These are phyloP conservation scores for Euphydryas editha DNA, from an alignment of 2,888 invertebrate genomes.

Conservation along the genomic window DNA sequence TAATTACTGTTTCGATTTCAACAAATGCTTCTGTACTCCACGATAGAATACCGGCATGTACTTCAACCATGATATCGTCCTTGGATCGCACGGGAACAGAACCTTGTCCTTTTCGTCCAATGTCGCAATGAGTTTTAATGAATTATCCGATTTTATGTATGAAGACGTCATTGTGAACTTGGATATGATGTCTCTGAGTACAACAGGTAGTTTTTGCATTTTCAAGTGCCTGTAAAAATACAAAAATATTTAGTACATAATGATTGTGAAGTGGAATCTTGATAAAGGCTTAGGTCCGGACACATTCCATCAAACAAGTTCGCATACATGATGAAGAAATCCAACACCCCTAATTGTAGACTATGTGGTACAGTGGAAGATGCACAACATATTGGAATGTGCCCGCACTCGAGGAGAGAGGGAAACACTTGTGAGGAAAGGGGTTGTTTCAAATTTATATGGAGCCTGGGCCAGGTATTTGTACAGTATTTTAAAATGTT, in stretches of 20 bases:
- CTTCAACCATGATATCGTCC: slow-evolving; percentile 90
- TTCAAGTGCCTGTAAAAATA: slow-evolving; percentile 38
- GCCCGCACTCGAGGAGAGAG: no score
- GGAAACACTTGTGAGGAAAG: no score
- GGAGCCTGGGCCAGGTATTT: no score
- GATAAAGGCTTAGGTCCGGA: no score
- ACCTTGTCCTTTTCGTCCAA: slow-evolving; percentile 85
- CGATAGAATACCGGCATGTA: slow-evolving; percentile 92
- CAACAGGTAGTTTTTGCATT: slow-evolving; percentile 25
- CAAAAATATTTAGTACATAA: not conserved
- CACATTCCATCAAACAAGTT: no score
- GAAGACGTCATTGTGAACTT: slow-evolving; percentile 92
- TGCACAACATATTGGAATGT: no score
- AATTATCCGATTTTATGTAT: slow-evolving; percentile 90
- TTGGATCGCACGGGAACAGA: slow-evolving; percentile 90
- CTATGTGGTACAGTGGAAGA: no score
- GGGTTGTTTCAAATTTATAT: no score
- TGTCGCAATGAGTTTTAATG: slow-evolving; percentile 82
- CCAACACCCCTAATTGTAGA: no score
- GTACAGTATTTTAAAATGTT: no score
- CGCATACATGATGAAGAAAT: no score
- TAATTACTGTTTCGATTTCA: slow-evolving; percentile 15
- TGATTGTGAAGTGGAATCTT: no score
- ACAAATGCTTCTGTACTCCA: slow-evolving; percentile 88
- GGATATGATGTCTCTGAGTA: slow-evolving; percentile 69